Evolutionary conservation across 2,888 invertebrate genomes (phyloP).

Genomic region (Pristionchus japonicus): DNA sequence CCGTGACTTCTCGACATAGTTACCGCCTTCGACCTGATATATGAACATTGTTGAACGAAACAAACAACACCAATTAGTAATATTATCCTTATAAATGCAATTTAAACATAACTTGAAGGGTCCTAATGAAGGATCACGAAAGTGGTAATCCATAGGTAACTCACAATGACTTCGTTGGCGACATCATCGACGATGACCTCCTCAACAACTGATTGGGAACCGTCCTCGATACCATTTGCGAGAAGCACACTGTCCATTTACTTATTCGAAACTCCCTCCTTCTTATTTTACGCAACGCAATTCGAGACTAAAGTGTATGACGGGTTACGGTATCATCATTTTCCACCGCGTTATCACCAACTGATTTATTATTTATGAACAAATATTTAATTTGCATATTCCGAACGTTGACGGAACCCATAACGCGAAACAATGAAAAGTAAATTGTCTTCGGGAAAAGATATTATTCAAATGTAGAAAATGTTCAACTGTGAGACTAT

Average conservation of each 20-base stretch:
- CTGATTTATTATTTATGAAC: too few species aligned
- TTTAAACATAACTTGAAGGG: background rate
- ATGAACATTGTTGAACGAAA: background rate
- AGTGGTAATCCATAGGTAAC: background rate
- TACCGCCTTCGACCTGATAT: background rate
- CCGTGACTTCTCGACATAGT: background rate
- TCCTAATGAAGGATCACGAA: background rate
- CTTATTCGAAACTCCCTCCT: background rate
- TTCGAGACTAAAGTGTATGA: background rate
- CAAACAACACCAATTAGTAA: background rate
- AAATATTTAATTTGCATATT: too few species aligned
- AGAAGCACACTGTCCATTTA: background rate
- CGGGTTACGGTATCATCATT: background rate
- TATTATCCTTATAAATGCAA: background rate
- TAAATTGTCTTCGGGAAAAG: too few species aligned
- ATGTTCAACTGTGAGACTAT: too few species aligned
- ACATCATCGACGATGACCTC: background rate
- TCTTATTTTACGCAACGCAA: background rate
- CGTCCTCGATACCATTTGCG: background rate
- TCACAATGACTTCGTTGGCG: constrained; percentile 34
- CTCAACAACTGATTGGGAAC: background rate
- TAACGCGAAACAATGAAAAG: too few species aligned
- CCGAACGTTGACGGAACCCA: too few species aligned
- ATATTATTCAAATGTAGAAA: too few species aligned
- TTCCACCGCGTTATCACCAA: background rate